Conservation (phyloP, 2,888 invertebrate genomes). For the Drosophila glabriapex region DNA sequence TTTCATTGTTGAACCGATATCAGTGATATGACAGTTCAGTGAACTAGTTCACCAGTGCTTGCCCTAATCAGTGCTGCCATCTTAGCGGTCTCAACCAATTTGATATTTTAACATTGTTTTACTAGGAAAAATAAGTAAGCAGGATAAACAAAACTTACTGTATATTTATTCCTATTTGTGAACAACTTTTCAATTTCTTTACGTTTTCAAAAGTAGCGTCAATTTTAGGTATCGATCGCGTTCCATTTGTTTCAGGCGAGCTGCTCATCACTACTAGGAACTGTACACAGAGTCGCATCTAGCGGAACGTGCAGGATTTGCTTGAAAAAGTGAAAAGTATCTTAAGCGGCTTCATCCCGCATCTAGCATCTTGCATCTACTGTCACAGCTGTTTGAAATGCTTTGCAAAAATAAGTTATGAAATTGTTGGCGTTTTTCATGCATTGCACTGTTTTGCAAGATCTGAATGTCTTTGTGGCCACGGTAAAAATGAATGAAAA, state of each 20-base stretch:
- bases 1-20: conserved; percentile 58
- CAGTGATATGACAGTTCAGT: conserved; percentile 28
- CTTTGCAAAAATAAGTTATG: background rate
- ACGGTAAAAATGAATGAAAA: background rate
- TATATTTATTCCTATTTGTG: background rate
- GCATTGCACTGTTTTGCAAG: background rate
- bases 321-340: background rate
- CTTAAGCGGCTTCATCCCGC: background rate
- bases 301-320: background rate
- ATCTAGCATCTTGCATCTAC: background rate
- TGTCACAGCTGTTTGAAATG: background rate
- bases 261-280: background rate
- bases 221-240: background rate
- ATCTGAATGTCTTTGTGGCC: background rate
- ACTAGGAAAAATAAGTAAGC: background rate
- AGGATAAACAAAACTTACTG: background rate
- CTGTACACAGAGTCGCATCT: background rate
- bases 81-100: background rate
- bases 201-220: background rate
- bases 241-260: background rate
- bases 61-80: background rate
- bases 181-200: background rate
- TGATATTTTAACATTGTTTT: background rate
- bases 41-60: conserved; percentile 48
- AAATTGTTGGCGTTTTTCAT: background rate